Percentiles rank a stretch among this genome's conserved stretches.
Conservation (phyloP, 2,113 vertebrate genomes). For the Xenotilapia flavipinnis region DNA sequence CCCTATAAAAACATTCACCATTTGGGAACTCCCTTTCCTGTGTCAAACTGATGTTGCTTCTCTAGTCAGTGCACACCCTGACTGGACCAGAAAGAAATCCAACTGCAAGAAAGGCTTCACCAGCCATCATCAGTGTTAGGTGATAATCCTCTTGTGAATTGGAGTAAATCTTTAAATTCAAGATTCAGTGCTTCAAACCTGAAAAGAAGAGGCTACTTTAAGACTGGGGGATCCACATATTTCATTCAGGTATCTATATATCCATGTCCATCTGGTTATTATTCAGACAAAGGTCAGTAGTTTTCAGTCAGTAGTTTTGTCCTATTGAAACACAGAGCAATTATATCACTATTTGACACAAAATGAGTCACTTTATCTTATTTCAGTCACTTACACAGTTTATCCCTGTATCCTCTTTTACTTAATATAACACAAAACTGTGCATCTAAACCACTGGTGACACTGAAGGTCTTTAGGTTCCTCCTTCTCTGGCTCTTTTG, state of each 20-base stretch:
- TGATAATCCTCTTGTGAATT: background rate
- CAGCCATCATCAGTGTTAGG: background rate
- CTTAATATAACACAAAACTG: background rate
- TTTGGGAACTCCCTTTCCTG: background rate
- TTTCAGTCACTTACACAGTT: background rate
- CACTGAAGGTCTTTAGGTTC: background rate
- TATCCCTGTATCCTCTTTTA: background rate
- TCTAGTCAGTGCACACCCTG: background rate
- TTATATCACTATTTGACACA: background rate
- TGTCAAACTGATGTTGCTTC: background rate
- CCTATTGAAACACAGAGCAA: background rate
- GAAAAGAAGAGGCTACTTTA: background rate
- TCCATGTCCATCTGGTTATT: background rate
- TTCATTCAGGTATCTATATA: background rate
- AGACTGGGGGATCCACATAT: background rate
- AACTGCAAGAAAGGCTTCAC: background rate
- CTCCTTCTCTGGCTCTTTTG: rapidly evolving
- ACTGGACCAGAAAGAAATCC: background rate
- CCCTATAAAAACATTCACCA: background rate
- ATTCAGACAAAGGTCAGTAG: background rate
- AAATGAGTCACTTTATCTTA: background rate
- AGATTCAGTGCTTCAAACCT: background rate
- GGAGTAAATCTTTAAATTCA: background rate
- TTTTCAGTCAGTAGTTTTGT: background rate
- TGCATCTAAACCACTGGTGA: background rate